Conservation (phyloP, 2,888 invertebrate genomes). For the Leptogaster cylindrica region DNA sequence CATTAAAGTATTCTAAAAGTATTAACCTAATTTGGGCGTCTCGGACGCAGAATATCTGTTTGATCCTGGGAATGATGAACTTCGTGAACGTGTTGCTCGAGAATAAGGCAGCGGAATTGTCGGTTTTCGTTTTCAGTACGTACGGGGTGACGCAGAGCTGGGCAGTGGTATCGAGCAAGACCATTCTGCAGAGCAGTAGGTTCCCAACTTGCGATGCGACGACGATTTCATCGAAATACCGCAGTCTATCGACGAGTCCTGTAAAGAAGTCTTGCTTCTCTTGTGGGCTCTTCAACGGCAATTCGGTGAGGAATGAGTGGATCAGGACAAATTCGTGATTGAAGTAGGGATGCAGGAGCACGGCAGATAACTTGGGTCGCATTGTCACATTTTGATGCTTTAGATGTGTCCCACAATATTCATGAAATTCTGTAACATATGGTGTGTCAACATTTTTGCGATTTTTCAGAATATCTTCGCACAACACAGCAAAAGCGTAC, state of each 20-base stretch:
- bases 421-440: conserved; percentile 72
- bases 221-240: conserved; percentile 77
- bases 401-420: conserved; percentile 72
- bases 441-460: conserved; percentile 68
- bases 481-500: conserved; percentile 78
- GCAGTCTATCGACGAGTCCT: conserved; percentile 71
- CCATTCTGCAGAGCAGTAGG: conserved; percentile 81
- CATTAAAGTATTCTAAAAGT: conserved; percentile 77
- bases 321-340: conserved; percentile 85
- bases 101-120: conserved; percentile 69
- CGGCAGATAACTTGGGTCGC: conserved; percentile 71
- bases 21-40: conserved; percentile 83
- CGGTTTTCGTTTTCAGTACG: conserved; percentile 64
- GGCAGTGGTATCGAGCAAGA: conserved; percentile 82
- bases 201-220: conserved; percentile 82
- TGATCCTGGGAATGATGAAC: conserved; percentile 76
- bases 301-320: conserved; percentile 80
- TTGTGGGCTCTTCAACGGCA: conserved; percentile 77
- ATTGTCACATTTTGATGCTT: conserved; percentile 70
- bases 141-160: conserved; percentile 63
- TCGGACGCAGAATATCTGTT: conserved; percentile 83
- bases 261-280: conserved; percentile 83
- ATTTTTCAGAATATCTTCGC: conserved; percentile 71
- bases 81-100: conserved; percentile 72
- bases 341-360: conserved; percentile 78